These are phyloP conservation scores for Drosophila neotestacea DNA, from an alignment of 2,888 invertebrate species.

Conservation along the genomic window DNA sequence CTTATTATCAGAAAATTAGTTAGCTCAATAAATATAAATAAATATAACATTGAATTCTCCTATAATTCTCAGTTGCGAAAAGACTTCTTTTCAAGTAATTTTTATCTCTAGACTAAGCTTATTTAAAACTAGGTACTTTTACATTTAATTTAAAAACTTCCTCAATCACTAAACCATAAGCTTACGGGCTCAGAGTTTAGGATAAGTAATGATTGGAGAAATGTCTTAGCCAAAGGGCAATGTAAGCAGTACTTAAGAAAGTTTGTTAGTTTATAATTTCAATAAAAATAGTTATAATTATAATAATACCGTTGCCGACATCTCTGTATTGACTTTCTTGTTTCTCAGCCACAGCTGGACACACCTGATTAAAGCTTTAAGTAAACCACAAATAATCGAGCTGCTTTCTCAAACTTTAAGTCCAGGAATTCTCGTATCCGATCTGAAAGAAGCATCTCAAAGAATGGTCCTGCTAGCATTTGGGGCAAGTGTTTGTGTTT, in stretches of 20 bases:
- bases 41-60: too few species aligned
- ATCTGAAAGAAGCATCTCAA: conserved; percentile 1
- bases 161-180: background rate
- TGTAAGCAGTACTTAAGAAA: background rate
- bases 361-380: background rate
- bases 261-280: background rate
- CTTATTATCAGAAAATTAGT: too few species aligned
- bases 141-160: background rate
- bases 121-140: too few species aligned
- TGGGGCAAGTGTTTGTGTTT: conserved; percentile 24
- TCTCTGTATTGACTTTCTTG: background rate
- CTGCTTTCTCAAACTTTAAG: conserved; percentile 7
- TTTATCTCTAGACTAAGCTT: too few species aligned
- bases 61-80: too few species aligned
- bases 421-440: background rate
- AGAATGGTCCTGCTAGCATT: conserved; percentile 18
- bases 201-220: background rate
- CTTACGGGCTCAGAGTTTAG: background rate
- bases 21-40: too few species aligned
- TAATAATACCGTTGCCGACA: background rate
- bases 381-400: conserved; percentile 2
- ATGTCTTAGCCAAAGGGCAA: background rate
- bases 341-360: background rate
- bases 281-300: background rate
- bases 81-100: too few species aligned